Base-by-base conservation (phyloP, 2,797 vertebrate species). In the Pangasius mekongensis region DNA sequence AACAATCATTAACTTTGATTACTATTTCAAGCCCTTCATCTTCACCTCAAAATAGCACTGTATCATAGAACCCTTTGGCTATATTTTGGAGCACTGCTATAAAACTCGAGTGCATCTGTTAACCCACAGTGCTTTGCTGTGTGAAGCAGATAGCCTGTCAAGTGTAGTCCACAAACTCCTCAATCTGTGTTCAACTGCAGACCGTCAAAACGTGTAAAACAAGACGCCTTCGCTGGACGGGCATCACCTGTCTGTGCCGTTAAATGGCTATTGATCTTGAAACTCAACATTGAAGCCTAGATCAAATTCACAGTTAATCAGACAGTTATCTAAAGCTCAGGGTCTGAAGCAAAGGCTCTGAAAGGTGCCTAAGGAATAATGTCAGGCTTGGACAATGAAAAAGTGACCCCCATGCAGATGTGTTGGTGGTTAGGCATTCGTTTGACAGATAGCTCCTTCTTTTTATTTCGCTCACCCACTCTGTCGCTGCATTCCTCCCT, bases 121-220 rank as follows among this genome's bases (percentile, higher is more conserved):
- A 84, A 69, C n/a, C 83, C 47, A 14, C 56, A 27, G 39, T 62
- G 73, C 73, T 74, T 62, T 76, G 43, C 73, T 67, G 76, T 74
- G 58, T 62, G 49, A 49, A 36, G 84, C 39, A 64, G 62, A 87
- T 83, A 54, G 54, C 84, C 74, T 54, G 71, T 82, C 58, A 80
- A 67, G 39, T 73, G n/a, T 39, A 80, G 71, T 36, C 60, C 54
- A 83, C 56, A 47, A 80, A 91, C 90, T 86, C 83, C n/a, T 84
- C 22, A 85, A 85, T 92, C 89, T 91, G 92, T 69, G 90, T 91
- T 93, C 93, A 94, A 93, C 95, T 94, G 94, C 92, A 91, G 89
- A 88, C 89, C 92, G 36, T 92, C 91, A 87, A 78, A 88, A 80
- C 82, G 47, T 81, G 67, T 80, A 83, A 73, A 87, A 73, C 71